Conservation (phyloP, 2,888 invertebrate genomes). For the Caenorhabditis sp. region DNA sequence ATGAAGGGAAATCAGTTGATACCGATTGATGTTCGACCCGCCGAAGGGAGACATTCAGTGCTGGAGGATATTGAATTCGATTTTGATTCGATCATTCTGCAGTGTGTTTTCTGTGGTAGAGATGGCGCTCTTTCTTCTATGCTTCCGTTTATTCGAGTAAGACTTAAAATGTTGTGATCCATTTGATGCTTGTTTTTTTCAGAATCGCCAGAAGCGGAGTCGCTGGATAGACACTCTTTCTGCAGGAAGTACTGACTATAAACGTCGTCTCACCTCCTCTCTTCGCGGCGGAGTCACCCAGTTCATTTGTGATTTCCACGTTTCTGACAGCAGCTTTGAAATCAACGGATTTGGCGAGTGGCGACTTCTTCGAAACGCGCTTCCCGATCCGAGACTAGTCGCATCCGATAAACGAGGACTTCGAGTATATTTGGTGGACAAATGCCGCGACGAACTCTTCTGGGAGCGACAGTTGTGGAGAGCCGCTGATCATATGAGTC, state of each 20-base stretch:
- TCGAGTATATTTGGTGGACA: constrained; percentile 67
- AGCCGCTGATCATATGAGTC: constrained; percentile 29
- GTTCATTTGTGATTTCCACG: constrained; percentile 70
- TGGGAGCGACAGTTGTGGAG: constrained; percentile 61
- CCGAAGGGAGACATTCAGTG: constrained; percentile 64
- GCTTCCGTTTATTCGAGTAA: constrained; percentile 65
- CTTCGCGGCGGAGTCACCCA: constrained; percentile 65
- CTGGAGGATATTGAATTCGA: constrained; percentile 67
- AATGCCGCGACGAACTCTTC: constrained; percentile 51
- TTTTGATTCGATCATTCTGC: constrained; percentile 63
- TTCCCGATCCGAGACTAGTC: constrained; percentile 63
- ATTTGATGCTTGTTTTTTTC: neutral
- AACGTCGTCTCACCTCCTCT: constrained; percentile 21
- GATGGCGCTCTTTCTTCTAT: constrained; percentile 53
- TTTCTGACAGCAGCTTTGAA: constrained; percentile 66
- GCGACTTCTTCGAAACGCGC: constrained; percentile 67
- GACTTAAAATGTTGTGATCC: neutral
- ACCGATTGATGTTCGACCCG: constrained; percentile 33
- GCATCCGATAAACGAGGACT: constrained; percentile 58
- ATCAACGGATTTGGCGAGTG: constrained; percentile 71
- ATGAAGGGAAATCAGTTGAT: constrained; percentile 63
- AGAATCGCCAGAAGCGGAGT: constrained; percentile 58
- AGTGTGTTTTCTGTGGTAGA: constrained; percentile 65
- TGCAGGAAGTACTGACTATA: constrained; percentile 37
- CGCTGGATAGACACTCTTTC: constrained; percentile 53